phyloP scores from a whole-genome alignment of 2,888 invertebrate genomes.

The Ophioninae sp. region DNA sequence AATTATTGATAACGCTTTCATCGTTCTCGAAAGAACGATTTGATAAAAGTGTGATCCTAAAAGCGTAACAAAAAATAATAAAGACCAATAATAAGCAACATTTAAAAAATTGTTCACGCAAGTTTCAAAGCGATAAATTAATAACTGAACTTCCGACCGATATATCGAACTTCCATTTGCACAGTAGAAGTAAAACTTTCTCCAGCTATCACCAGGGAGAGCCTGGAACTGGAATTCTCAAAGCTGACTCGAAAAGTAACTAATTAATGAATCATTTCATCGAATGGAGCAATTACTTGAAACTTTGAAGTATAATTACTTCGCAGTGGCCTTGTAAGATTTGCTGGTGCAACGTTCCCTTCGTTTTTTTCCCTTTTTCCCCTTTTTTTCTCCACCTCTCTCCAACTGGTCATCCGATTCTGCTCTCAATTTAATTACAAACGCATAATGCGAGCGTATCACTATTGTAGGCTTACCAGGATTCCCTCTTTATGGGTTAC shows the following conservation, averaged over 20 bases:
- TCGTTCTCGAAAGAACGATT: too few species aligned
- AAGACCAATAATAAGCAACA: too few species aligned
- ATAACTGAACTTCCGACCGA: too few species aligned
- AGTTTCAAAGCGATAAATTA: too few species aligned
- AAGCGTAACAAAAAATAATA: too few species aligned
- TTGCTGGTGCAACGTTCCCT: conserved; percentile 57
- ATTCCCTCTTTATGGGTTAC: conserved; percentile 21
- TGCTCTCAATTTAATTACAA: conserved; percentile 67
- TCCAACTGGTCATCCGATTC: not conserved
- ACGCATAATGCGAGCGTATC: conserved; percentile 65
- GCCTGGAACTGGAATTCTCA: not conserved
- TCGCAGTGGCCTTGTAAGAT: not conserved
- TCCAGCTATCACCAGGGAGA: not conserved
- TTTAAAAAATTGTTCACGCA: too few species aligned
- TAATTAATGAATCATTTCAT: not conserved
- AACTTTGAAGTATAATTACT: not conserved
- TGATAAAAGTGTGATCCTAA: too few species aligned
- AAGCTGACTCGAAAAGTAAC: not conserved
- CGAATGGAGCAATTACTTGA: not conserved
- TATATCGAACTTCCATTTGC: not conserved
- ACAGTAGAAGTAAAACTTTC: not conserved
- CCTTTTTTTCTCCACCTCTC: not conserved
- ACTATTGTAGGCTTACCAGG: conserved; percentile 51
- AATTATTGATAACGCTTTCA: too few species aligned
- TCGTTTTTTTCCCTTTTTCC: conserved; percentile 66